Conservation (phyloP, 2,888 invertebrate genomes). For the Podabrus alpinus region DNA sequence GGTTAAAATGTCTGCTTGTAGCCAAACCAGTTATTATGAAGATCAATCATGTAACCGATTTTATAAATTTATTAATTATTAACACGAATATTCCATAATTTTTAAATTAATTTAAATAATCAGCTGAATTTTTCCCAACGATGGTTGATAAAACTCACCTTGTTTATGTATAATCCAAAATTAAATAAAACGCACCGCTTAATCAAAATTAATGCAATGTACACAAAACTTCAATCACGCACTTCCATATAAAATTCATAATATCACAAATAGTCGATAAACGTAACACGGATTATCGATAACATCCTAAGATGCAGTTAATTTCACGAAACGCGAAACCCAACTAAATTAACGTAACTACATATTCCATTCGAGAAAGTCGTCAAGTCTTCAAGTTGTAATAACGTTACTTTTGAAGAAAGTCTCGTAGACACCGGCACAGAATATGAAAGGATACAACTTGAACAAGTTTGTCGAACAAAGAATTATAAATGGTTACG, state of each 20-base stretch:
- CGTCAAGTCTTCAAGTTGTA: neutral
- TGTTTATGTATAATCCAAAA: neutral
- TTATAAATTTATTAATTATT: neutral
- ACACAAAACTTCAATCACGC: neutral
- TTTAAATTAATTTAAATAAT: neutral
- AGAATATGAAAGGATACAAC: neutral
- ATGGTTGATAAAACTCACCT: neutral
- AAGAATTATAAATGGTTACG: neutral
- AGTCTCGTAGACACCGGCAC: neutral
- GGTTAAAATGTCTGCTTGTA: slow-evolving; percentile 10
- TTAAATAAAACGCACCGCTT: neutral
- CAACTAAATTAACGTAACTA: slow-evolving; percentile 1
- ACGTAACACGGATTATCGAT: neutral
- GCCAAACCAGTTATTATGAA: slow-evolving; percentile 17
- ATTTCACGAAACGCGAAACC: slow-evolving; percentile 1
- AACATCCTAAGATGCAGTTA: neutral
- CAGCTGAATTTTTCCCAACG: neutral
- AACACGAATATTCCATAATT: neutral
- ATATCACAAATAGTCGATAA: neutral
- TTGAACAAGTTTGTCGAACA: neutral
- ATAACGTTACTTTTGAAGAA: neutral
- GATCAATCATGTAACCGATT: neutral
- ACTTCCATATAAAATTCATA: neutral
- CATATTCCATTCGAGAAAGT: neutral
- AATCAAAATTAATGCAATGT: neutral